These are phyloP conservation scores for Xylocopa sonorina DNA, from an alignment of 1,140 invertebrate genomes.

Conservation along the genomic window DNA sequence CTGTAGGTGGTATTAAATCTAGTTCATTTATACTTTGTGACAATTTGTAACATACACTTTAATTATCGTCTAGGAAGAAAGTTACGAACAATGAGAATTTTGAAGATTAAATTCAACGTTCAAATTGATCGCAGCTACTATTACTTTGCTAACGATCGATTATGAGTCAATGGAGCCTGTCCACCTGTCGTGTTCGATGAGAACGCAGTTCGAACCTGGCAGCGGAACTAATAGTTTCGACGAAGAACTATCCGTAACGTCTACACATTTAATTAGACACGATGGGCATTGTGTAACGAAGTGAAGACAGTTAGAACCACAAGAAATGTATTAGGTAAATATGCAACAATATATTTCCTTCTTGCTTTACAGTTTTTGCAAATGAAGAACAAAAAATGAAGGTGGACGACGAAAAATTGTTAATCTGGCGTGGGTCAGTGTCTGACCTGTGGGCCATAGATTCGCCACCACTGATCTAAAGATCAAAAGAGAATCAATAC, in stretches of 20 bases:
- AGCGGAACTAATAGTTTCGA: constrained; percentile 19
- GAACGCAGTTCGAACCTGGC: not conserved
- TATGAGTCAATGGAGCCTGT: constrained; percentile 14
- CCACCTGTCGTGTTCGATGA: constrained; percentile 30
- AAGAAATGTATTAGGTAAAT: too few relatives aligned
- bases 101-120: not conserved
- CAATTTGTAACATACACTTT: too few relatives aligned
- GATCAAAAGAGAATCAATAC: too few relatives aligned
- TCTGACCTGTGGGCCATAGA: too few relatives aligned
- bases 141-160: constrained; percentile 13
- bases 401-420: too few relatives aligned
- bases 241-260: constrained; percentile 11
- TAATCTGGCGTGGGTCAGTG: too few relatives aligned
- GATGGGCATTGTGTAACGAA: not conserved
- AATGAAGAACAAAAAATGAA: too few relatives aligned
- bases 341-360: too few relatives aligned
- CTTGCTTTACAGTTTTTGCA: too few relatives aligned
- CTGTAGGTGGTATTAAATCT: too few relatives aligned
- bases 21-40: too few relatives aligned
- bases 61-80: not conserved
- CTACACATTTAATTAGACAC: constrained; percentile 7
- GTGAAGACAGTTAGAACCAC: not conserved
- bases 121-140: constrained; percentile 10
- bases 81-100: constrained; percentile 13
- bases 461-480: too few relatives aligned